Conservation (phyloP, 2,888 invertebrate genomes). For the Eustalomyia histrio region DNA sequence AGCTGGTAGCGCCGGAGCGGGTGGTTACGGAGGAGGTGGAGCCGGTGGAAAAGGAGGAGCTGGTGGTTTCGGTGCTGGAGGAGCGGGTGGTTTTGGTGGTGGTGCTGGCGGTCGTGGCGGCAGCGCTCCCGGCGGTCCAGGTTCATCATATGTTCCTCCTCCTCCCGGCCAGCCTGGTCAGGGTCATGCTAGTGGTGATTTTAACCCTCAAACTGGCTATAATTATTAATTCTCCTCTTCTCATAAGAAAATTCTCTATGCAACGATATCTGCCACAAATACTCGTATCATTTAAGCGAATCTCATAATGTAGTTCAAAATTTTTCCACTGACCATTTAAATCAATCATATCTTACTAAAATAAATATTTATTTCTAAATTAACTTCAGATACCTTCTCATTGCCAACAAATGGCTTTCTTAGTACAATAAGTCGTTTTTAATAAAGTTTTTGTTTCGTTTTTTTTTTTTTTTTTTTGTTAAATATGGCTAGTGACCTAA, state of each 20-base stretch:
- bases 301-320: slow-evolving; percentile 82
- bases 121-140: slow-evolving; percentile 61
- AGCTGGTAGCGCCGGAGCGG: slow-evolving; percentile 66
- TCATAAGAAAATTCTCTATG: slow-evolving; percentile 54
- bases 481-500: slow-evolving; percentile 60
- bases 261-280: slow-evolving; percentile 71
- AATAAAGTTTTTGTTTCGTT: slow-evolving; percentile 17
- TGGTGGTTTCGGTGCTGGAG: slow-evolving; percentile 59
- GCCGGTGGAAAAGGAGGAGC: slow-evolving; percentile 56
- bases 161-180: slow-evolving; percentile 68
- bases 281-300: slow-evolving; percentile 68
- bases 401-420: slow-evolving; percentile 1
- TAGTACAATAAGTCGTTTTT: slow-evolving; percentile 49
- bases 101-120: slow-evolving; percentile 62
- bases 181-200: slow-evolving; percentile 78
- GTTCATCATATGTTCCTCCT: slow-evolving; percentile 69
- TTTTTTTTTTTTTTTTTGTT: background rate
- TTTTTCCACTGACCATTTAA: background rate
- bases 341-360: slow-evolving; percentile 2
- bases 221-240: slow-evolving; percentile 76
- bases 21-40: slow-evolving; percentile 50
- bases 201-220: slow-evolving; percentile 80
- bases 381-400: background rate
- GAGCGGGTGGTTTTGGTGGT: slow-evolving; percentile 65
- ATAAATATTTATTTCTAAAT: slow-evolving; percentile 14